Evolutionary conservation across 2,113 vertebrate genomes (phyloP).

Genomic region (Tachycineta bicolor): DNA sequence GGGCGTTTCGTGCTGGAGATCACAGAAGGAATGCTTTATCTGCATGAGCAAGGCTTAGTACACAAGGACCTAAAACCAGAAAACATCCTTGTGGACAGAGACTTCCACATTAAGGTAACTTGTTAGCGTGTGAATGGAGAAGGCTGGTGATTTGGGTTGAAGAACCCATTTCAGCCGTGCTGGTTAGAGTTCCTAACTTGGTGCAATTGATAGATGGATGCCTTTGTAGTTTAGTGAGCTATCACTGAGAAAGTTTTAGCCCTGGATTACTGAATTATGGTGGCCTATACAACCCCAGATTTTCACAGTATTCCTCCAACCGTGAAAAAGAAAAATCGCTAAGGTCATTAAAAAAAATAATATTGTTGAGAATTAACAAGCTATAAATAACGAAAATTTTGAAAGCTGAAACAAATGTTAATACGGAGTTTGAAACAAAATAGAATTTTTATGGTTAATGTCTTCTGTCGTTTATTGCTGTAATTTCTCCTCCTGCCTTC

Average conservation of each 20-base stretch:
- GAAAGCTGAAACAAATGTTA: not conserved
- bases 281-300: not conserved
- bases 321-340: not conserved
- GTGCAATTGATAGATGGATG: not conserved
- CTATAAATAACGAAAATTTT: not conserved
- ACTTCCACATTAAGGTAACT: slow-evolving; percentile 95
- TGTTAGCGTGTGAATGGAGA: not conserved
- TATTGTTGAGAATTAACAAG: not conserved
- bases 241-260: not conserved
- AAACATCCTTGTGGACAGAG: slow-evolving; percentile 90
- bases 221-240: not conserved
- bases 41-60: slow-evolving; percentile 82
- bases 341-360: not conserved
- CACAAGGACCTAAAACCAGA: slow-evolving; percentile 98
- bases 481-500: not conserved
- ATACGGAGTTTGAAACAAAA: not conserved
- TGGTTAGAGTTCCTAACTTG: not conserved
- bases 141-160: not conserved
- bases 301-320: not conserved
- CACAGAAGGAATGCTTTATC: slow-evolving; percentile 92
- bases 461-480: not conserved
- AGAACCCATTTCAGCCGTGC: not conserved
- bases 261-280: not conserved
- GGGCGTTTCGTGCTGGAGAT: slow-evolving; percentile 89
- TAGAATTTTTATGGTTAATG: not conserved